These are phyloP conservation scores for Dryadula phaetusa DNA, from an alignment of 2,888 invertebrate species.

Conservation along the genomic window DNA sequence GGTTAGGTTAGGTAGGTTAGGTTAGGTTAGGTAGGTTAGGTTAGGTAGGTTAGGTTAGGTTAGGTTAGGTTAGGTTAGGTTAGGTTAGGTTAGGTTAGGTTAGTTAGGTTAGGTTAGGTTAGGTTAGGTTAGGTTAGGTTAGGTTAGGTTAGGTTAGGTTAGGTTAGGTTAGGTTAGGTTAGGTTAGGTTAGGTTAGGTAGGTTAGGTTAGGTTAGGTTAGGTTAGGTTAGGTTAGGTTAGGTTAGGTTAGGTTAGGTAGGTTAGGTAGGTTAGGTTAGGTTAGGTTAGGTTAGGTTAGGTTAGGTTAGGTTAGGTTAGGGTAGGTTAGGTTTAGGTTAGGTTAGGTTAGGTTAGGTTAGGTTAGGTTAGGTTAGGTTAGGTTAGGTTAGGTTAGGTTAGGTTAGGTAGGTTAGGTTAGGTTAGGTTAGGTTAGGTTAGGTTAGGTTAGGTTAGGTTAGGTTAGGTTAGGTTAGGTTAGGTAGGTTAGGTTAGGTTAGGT, in stretches of 20 bases:
- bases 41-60: constrained; percentile 48
- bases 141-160: constrained; percentile 49
- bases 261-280: constrained; percentile 43
- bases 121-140: constrained; percentile 50
- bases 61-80: constrained; percentile 47
- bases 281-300: constrained; percentile 46
- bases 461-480: constrained; percentile 45
- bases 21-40: constrained; percentile 44
- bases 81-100: constrained; percentile 50
- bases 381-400: too few relatives aligned
- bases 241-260: constrained; percentile 42
- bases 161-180: constrained; percentile 50
- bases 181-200: constrained; percentile 51
- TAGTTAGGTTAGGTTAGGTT: constrained; percentile 50
- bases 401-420: constrained; percentile 44
- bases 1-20: constrained; percentile 42
- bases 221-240: constrained; percentile 45
- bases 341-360: constrained; percentile 35
- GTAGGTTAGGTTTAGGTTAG: too few relatives aligned
- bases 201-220: constrained; percentile 50
- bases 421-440: constrained; percentile 43
- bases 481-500: constrained; percentile 41
- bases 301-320: constrained; percentile 46
- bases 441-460: constrained; percentile 45
- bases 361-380: constrained; percentile 42